Base-by-base conservation (phyloP, 2,888 invertebrate species). In the Tolmerus cingulatus region DNA sequence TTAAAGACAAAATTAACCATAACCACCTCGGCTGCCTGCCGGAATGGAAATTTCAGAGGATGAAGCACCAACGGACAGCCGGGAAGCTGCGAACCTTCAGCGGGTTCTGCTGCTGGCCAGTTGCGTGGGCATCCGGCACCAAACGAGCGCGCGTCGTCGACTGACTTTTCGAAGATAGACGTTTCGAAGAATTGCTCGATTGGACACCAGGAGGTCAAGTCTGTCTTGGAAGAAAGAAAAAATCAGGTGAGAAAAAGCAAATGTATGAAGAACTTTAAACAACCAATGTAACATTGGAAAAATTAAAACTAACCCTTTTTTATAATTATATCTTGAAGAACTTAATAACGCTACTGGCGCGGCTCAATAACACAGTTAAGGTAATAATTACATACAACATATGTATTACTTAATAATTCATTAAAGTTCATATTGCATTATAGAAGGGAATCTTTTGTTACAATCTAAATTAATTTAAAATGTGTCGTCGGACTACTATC, bases 1-100 rank as follows among this genome's bases (percentile, higher is more conserved):
- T 46, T 79, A 78, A 78, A 78, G 78, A 78, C 78, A 78, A 78
- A 78, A 78, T 78, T 30, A 51, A 51, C 79, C 79, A 79, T 79
- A 79, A 51, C 79, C 79, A 79, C 51, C 79, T 79, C 79, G 30
- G n/a, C 30, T 51, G 46, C 79, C 30, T 30, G 46, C 51, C 43
- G 30, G 51, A 51, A 79, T 79, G 79, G 7, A 79, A 79, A 79
- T 79, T 79, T 46, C 79, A 9, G 79, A 51, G 27, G 79, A 16
- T 51, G 51, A 34, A 66, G 51, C 12, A 78, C 23, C 40, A 78
- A 27, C 19, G 40, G 78, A 43, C 19, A 9, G 40, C 40, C 1
- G 43, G 9, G 40, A 51, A 51, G 43, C 16, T 51, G 27, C 23
- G 23, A 66, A 66, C 27, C 27, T 66, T 23, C 66, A 66, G 12